phyloP scores from a whole-genome alignment of 1,140 invertebrate genomes.

The Himalopsyche phryganea region DNA sequence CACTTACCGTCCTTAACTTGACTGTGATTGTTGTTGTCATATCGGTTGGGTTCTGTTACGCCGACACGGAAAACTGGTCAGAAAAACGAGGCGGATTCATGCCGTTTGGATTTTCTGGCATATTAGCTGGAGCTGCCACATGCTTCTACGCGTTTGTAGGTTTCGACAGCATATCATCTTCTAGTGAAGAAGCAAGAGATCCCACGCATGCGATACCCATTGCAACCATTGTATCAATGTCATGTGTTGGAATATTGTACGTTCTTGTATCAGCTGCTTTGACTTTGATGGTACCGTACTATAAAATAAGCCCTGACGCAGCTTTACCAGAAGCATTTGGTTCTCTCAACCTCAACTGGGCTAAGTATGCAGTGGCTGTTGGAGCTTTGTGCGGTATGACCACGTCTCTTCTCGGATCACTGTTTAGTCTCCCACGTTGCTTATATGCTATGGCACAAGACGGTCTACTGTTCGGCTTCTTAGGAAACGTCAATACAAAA shows the following conservation, averaged over 20 bases:
- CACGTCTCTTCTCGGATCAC: slow-evolving; percentile 76
- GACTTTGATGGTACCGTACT: slow-evolving; percentile 81
- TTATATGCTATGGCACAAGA: slow-evolving; percentile 88
- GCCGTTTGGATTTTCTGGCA: slow-evolving; percentile 75
- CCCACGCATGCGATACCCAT: slow-evolving; percentile 75
- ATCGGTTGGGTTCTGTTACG: slow-evolving; percentile 74
- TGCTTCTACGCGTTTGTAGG: slow-evolving; percentile 87
- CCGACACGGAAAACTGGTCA: slow-evolving; percentile 78
- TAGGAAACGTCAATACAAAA: slow-evolving; percentile 69
- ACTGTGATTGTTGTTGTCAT: slow-evolving; percentile 72
- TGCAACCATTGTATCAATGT: slow-evolving; percentile 77
- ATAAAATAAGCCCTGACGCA: slow-evolving; percentile 68
- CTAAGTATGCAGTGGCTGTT: slow-evolving; percentile 81
- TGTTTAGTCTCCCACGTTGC: slow-evolving; percentile 80
- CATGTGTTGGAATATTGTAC: slow-evolving; percentile 73
- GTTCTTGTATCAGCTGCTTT: slow-evolving; percentile 76
- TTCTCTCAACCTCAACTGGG: slow-evolving; percentile 70
- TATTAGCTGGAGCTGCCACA: slow-evolving; percentile 77
- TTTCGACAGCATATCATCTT: slow-evolving; percentile 84
- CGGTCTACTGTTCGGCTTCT: slow-evolving; percentile 77
- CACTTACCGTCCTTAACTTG: slow-evolving; percentile 76
- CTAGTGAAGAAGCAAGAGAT: slow-evolving; percentile 81
- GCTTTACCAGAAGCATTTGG: slow-evolving; percentile 83
- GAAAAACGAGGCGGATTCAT: slow-evolving; percentile 69
- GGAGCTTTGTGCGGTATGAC: slow-evolving; percentile 90